Evolutionary conservation across 2,888 invertebrate species (phyloP).

Genomic region (Drosophila austrosaltans): DNA sequence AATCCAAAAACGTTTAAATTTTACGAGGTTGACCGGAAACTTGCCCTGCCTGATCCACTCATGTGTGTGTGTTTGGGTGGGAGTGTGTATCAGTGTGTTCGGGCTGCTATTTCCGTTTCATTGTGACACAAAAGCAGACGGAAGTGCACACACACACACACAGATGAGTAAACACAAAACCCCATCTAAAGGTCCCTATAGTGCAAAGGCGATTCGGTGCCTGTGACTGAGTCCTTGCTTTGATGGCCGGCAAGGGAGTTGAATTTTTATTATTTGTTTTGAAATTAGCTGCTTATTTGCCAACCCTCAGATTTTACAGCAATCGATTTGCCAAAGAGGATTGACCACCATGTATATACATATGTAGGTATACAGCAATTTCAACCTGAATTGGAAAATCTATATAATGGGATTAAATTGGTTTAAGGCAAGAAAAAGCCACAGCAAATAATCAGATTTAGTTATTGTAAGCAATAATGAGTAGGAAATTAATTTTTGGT

Average conservation of each 20-base stretch:
- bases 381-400: constrained; percentile 1
- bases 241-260: constrained; percentile 10
- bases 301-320: constrained; percentile 24
- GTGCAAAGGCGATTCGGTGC: constrained; percentile 42
- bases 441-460: background rate
- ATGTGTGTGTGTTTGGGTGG: constrained; percentile 30
- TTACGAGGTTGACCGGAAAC: constrained; percentile 48
- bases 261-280: constrained; percentile 45
- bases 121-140: constrained; percentile 59
- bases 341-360: background rate
- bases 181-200: constrained; percentile 27
- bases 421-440: background rate
- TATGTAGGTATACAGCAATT: background rate
- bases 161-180: constrained; percentile 42
- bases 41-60: constrained; percentile 33
- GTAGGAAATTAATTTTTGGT: background rate
- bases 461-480: background rate
- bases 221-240: constrained; percentile 35
- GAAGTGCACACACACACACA: constrained; percentile 49
- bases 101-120: constrained; percentile 63
- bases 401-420: background rate
- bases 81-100: constrained; percentile 41
- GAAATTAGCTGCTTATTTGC: constrained; percentile 54
- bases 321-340: constrained; percentile 16
- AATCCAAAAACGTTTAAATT: constrained; percentile 56